Percentiles rank a stretch among this genome's conserved stretches.
Conservation (phyloP, 2,113 vertebrate species). For the Aleadryas rufinucha region DNA sequence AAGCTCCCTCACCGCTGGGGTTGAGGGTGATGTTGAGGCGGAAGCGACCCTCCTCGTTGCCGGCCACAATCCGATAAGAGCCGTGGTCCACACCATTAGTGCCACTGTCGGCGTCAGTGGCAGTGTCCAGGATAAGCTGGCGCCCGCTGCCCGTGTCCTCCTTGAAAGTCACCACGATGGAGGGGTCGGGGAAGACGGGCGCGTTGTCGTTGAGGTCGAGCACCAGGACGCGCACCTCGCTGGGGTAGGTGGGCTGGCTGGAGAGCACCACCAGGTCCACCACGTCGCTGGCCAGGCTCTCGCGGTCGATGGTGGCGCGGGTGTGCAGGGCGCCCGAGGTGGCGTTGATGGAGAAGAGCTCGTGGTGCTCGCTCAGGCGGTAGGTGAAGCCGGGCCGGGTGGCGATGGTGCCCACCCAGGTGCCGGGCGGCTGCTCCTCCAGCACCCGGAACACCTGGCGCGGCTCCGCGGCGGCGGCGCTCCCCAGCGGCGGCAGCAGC, state of each 20-base stretch:
- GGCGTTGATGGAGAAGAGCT: conserved; percentile 90
- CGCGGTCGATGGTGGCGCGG: conserved; percentile 89
- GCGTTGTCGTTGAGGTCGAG: conserved; percentile 96
- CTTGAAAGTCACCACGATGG: conserved; percentile 92
- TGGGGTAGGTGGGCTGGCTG: conserved; percentile 96
- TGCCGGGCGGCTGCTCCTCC: conserved; percentile 92
- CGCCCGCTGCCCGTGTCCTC: conserved; percentile 95
- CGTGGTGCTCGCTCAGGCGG: conserved; percentile 92
- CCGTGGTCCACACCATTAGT: conserved; percentile 93
- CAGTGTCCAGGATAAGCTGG: conserved; percentile 96
- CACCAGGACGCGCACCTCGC: conserved; percentile 92
- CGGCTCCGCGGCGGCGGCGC: conserved; percentile 70
- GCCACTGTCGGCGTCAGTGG: conserved; percentile 91
- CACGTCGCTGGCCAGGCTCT: conserved; percentile 85
- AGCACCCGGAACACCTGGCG: conserved; percentile 92
- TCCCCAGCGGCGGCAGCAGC: conserved; percentile 32
- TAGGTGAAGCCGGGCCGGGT: conserved; percentile 92
- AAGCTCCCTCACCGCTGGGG: conserved; percentile 96
- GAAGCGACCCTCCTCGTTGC: conserved; percentile 91
- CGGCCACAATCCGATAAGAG: conserved; percentile 90
- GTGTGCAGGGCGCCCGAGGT: conserved; percentile 89
- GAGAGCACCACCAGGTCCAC: conserved; percentile 96
- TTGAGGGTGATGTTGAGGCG: conserved; percentile 94
- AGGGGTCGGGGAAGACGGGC: conserved; percentile 92
- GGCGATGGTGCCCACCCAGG: conserved; percentile 90